A percentile compares a stretch with the other conserved stretches of the same genome.
Conservation (phyloP, 2,797 vertebrate species). For the Catharus ustulatus region DNA sequence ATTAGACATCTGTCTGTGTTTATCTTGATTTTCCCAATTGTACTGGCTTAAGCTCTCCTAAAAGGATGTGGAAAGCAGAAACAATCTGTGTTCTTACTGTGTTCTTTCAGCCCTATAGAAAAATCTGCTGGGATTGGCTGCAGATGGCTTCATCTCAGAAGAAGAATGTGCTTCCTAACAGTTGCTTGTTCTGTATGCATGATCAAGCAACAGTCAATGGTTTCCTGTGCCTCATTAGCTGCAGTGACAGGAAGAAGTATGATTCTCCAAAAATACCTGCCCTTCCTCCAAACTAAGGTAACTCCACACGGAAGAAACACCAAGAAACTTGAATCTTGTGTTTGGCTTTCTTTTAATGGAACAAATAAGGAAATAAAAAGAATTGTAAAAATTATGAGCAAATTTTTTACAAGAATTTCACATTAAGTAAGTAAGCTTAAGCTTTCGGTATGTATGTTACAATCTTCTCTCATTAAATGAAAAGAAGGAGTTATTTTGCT, state of each 20-base stretch:
- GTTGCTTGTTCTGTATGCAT: slow-evolving; percentile 82
- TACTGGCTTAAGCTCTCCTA: background rate
- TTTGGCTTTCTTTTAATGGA: background rate
- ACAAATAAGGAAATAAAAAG: background rate
- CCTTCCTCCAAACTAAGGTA: slow-evolving; percentile 75
- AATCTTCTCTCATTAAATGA: background rate
- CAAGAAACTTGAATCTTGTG: slow-evolving; percentile 64
- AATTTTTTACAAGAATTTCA: slow-evolving; percentile 13
- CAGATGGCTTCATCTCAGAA: slow-evolving; percentile 74
- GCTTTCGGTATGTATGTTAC: background rate
- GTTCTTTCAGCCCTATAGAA: slow-evolving; percentile 49
- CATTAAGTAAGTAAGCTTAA: background rate
- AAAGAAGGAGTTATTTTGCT: background rate
- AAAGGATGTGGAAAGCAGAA: slow-evolving; percentile 35
- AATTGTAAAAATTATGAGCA: slow-evolving; percentile 29
- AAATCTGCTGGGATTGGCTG: slow-evolving; percentile 71
- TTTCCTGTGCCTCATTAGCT: slow-evolving; percentile 87
- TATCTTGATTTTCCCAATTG: slow-evolving; percentile 50
- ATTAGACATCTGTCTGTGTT: slow-evolving; percentile 56
- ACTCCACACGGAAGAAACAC: slow-evolving; percentile 54
- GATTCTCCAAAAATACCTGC: slow-evolving; percentile 82
- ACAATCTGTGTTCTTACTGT: slow-evolving; percentile 64
- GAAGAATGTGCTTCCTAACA: slow-evolving; percentile 67
- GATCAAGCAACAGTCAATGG: slow-evolving; percentile 82
- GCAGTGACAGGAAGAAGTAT: slow-evolving; percentile 84